Evolutionary conservation across 2,113 vertebrate genomes (phyloP).

Genomic region (mouse (Mus musculus)): GRCm39 chr12:27340501-27341000

Average conservation of each 20-base stretch:
- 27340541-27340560: neutral
- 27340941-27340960: neutral
- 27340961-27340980: neutral
- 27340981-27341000: neutral
- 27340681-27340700: neutral
- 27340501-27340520: too few species aligned
- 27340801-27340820: neutral
- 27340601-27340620: neutral
- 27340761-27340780: neutral
- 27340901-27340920: neutral
- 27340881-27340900: fast-evolving
- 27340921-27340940: fast-evolving
- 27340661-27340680: neutral
- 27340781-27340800: neutral
- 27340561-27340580: neutral
- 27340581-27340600: neutral
- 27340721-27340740: neutral
- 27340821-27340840: neutral
- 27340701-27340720: neutral
- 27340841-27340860: neutral
- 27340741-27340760: neutral
- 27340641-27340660: too few species aligned
- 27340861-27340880: neutral
- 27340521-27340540: too few species aligned
- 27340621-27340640: neutral